Base-by-base conservation (phyloP, 2,113 vertebrate species). In the Datnioides undecimradiatus region DNA sequence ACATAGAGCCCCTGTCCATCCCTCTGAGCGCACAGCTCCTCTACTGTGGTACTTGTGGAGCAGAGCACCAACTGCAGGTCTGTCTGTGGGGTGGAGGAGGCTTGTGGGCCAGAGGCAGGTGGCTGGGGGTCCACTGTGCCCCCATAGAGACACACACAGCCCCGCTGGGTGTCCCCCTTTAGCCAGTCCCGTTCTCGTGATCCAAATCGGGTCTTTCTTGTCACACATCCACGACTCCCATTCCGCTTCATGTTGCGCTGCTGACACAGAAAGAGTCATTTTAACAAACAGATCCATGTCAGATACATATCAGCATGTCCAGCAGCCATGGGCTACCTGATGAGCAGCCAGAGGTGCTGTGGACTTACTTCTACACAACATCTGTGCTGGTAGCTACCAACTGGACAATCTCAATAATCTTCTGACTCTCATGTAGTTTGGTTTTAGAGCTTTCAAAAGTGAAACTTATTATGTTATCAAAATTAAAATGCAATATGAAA, bases 171-270 rank as follows among this genome's bases (percentile, higher is more conserved):
- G 41, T 97, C 96, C 64, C 95, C 96, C 76, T 95, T 96, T 49
- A 98, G 93, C 98, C 98, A 99, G 73, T 97, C 95, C 82, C 96
- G 92, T 91, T 98, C 98, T 17, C 96, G 95, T 25, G 97, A 98
- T 40, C 96, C 96, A 45, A 97, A 95, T 21, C 96, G 93, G 46
- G 93, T 96, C 92, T 96, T 97, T 90, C 96, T 93, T 52, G 91
- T 96, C 89, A 96, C 83, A 33, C 96, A 96, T 86, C 95, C 95
- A 67, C 95, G 95, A 89, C 96, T 97, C 29, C 96, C 97, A 25
- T 95, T 95, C 62, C 95, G 93, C 90, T 97, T 98, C 93, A 96
- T 97, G 90, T 97, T 98, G 82, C 97, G 96, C 97, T 98, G 93
- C 58, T 58, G 83, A 83, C 79, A 90, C 19, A 89, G 45, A 80